Conservation (phyloP, 2,888 invertebrate genomes). For the Hermodice carunculata region DNA sequence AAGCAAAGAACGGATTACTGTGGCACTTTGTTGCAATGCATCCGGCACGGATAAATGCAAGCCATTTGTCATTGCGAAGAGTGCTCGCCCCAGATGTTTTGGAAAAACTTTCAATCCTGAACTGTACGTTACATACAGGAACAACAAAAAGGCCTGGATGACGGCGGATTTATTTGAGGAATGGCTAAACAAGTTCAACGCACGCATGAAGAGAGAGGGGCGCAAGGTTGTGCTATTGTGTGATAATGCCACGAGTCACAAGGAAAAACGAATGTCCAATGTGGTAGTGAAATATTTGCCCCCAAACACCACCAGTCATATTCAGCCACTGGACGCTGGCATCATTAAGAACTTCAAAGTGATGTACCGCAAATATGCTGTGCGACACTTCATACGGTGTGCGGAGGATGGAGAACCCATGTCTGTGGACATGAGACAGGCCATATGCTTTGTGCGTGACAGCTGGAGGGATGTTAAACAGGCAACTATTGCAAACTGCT, state of each 20-base stretch:
- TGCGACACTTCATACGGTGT: conserved; percentile 21
- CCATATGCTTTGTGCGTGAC: conserved; percentile 28
- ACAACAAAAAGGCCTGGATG: conserved; percentile 43
- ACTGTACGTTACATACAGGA: conserved; percentile 14
- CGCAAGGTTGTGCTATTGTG: conserved; percentile 28
- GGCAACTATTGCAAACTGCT: not conserved
- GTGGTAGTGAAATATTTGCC: conserved; percentile 35
- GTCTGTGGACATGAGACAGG: conserved; percentile 22
- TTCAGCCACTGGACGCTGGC: conserved; percentile 42
- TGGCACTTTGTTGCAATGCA: conserved; percentile 20
- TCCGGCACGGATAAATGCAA: conserved; percentile 29
- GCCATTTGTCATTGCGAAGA: conserved; percentile 36
- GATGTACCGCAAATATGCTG: conserved; percentile 26
- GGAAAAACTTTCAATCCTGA: conserved; percentile 27
- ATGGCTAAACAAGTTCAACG: conserved; percentile 24
- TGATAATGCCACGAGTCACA: conserved; percentile 38
- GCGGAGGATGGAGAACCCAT: conserved; percentile 20
- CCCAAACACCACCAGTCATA: conserved; percentile 37
- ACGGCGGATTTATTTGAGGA: conserved; percentile 32
- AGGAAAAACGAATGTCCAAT: conserved; percentile 17
- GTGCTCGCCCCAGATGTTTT: conserved; percentile 9
- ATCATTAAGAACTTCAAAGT: conserved; percentile 35
- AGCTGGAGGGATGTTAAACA: conserved; percentile 26
- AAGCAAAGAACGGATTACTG: conserved; percentile 30
- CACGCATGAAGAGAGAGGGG: conserved; percentile 12